Conservation (phyloP, 2,797 vertebrate genomes). For the Melanotaenia parkinsoni region DNA sequence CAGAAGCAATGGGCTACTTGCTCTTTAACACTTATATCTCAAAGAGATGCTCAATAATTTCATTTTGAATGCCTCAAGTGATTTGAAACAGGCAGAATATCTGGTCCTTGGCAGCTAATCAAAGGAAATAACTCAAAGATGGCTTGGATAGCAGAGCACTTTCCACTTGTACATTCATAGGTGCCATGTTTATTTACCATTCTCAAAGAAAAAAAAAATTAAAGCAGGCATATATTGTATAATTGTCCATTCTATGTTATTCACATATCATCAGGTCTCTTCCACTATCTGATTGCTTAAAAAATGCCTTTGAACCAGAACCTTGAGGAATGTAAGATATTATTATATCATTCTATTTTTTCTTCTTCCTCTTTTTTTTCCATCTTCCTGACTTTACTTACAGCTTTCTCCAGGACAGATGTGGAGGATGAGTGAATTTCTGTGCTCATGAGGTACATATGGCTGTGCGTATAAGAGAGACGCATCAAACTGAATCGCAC, state of each 20-base stretch:
- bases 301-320: constrained; percentile 58
- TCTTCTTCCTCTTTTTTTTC: constrained; percentile 16
- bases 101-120: constrained; percentile 79
- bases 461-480: constrained; percentile 35
- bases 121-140: constrained; percentile 79
- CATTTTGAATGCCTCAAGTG: constrained; percentile 78
- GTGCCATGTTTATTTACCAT: constrained; percentile 78
- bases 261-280: constrained; percentile 60
- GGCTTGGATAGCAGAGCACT: constrained; percentile 71
- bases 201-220: constrained; percentile 77
- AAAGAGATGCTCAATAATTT: constrained; percentile 76
- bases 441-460: constrained; percentile 52
- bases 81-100: constrained; percentile 73
- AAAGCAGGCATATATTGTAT: constrained; percentile 76
- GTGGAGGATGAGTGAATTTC: constrained; percentile 54
- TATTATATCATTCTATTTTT: constrained; percentile 34
- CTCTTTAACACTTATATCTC: constrained; percentile 79
- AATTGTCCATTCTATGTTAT: constrained; percentile 78
- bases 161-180: constrained; percentile 58
- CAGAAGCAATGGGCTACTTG: constrained; percentile 68
- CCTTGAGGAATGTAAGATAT: constrained; percentile 40
- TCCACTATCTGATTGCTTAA: constrained; percentile 60
- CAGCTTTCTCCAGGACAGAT: constrained; percentile 54
- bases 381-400: constrained; percentile 43
- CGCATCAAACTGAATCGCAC: constrained; percentile 75